Conservation (phyloP, 2,888 invertebrate genomes). For the Vanessa cardui region DNA sequence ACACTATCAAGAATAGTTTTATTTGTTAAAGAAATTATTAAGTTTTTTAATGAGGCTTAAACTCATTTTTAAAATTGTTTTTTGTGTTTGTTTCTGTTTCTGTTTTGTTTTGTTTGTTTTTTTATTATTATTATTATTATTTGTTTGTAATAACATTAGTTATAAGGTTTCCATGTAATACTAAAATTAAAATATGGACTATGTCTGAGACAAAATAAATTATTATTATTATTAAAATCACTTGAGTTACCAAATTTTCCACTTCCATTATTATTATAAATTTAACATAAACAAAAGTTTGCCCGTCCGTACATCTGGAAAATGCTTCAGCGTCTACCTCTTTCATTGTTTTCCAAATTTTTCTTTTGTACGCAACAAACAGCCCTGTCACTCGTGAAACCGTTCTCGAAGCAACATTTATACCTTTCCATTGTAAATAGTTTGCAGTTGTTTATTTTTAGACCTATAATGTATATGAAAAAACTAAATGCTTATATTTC, state of each 20-base stretch:
- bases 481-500: too few species aligned
- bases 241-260: slow-evolving; percentile 22
- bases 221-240: slow-evolving; percentile 10
- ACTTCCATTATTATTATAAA: slow-evolving; percentile 21
- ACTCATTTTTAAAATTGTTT: slow-evolving; percentile 3
- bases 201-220: too few species aligned
- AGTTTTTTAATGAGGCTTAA: neutral
- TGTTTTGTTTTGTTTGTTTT: too few species aligned
- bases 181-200: too few species aligned
- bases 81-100: too few species aligned
- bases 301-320: slow-evolving; percentile 17
- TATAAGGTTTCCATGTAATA: too few species aligned
- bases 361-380: slow-evolving; percentile 5
- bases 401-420: neutral
- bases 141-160: too few species aligned
- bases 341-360: slow-evolving; percentile 23
- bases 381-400: neutral
- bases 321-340: slow-evolving; percentile 23
- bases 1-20: neutral
- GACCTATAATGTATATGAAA: neutral
- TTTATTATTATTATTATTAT: too few species aligned
- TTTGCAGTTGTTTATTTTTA: neutral
- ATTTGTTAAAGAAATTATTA: neutral
- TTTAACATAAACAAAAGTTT: slow-evolving; percentile 27
- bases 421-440: neutral